These are phyloP conservation scores for Sebastes oblongus DNA, from an alignment of 2,797 vertebrate genomes.

Conservation along the genomic window DNA sequence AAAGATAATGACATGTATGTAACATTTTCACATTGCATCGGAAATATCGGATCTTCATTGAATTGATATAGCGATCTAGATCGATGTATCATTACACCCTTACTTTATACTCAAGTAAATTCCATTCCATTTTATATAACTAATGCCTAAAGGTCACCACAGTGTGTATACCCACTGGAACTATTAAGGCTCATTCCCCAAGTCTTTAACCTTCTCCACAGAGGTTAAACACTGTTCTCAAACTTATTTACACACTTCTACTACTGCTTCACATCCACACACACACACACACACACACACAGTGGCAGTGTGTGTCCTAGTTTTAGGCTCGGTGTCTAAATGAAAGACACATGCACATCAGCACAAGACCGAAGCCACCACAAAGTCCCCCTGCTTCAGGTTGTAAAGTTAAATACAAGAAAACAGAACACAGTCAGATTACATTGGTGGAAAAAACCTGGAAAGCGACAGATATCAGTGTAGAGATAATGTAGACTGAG, in stretches of 20 bases:
- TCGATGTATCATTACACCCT: too few species aligned
- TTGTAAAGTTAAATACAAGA: slow-evolving; percentile 14
- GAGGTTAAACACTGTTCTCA: neutral
- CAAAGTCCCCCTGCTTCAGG: neutral
- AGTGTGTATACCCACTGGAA: neutral
- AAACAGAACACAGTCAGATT: neutral
- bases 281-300: neutral
- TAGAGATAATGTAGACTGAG: neutral
- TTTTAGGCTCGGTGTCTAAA: slow-evolving; percentile 33
- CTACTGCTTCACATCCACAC: neutral
- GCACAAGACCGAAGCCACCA: slow-evolving; percentile 23
- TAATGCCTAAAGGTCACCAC: neutral
- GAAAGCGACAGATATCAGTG: neutral
- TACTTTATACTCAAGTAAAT: neutral
- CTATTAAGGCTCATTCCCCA: neutral
- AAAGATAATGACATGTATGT: too few species aligned
- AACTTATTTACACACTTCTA: neutral
- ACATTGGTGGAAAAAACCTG: neutral
- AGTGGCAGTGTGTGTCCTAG: slow-evolving; percentile 29
- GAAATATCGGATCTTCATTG: too few species aligned
- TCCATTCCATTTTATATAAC: neutral
- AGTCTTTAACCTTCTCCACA: neutral
- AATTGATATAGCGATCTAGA: neutral
- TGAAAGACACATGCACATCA: slow-evolving; percentile 50
- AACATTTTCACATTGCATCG: too few species aligned